Base-by-base conservation (phyloP, 2,113 vertebrate species). In the Gobiocypris rarus region DNA sequence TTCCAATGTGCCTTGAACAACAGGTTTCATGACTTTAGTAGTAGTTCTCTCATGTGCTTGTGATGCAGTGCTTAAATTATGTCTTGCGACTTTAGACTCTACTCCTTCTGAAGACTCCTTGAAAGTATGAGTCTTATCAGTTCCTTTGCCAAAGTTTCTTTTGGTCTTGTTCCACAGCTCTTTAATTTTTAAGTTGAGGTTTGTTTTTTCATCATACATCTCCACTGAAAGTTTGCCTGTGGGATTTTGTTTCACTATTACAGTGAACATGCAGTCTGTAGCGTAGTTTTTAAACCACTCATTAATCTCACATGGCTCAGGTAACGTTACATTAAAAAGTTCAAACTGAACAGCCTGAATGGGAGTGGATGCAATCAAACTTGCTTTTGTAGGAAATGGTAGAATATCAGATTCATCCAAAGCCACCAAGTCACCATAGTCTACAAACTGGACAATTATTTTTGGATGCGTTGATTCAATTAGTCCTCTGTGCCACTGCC, bases 321-420 rank as follows among this genome's bases (percentile, higher is more conserved):
- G 86, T 48, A 67, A 63, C 41, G 93, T 91, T 59, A 96, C 67
- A 77, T 95, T 91, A 31, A 94, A 95, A 31, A 98, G 92, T 0
- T 91, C 94, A 75, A 97, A 96, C 54, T 91, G 95, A 86, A 99
- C 45, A 14, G 96, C 96, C 82, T 95, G 95, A 91, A 96, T 95
- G 31, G 96, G 97, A 87, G 94, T 81, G 82, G 95, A 92, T 71
- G 93, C 92, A 61, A 94, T 67, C 2, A 90, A 85, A 38, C 79
- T 91, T 0, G 90, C 93, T 81, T 95, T 90, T 2, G 5, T 59
- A 26, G 95, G 94, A 89, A 97, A 84, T 2, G 93, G 92, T 63
- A 94, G 84, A 69, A 97, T 69, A 31, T 95, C 88, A 17, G 92
- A 92, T 58, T 89, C 74, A 34, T 92, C 90, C 75, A 96, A 75